Conservation (phyloP, 2,888 invertebrate genomes). For the Nymphalis urticae region DNA sequence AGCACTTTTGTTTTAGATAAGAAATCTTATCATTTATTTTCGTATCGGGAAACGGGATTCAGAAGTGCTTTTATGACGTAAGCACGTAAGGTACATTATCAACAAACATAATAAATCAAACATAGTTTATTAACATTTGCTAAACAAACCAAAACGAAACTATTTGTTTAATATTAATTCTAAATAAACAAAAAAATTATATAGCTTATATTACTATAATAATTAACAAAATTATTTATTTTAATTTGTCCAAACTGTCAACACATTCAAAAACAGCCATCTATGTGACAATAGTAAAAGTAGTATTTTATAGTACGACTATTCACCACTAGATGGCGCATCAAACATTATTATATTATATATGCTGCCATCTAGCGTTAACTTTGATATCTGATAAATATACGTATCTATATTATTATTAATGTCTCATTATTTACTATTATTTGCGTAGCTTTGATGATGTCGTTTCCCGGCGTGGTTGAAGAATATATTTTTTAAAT, state of each 20-base stretch:
- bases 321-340: constrained; percentile 13
- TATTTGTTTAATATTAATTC: no score
- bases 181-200: no score
- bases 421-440: no score
- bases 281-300: background rate
- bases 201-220: no score
- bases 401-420: background rate
- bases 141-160: no score
- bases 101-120: no score
- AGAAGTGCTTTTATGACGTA: constrained; percentile 42
- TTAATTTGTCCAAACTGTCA: no score
- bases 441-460: no score
- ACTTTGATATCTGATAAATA: background rate
- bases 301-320: background rate
- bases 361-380: background rate
- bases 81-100: constrained; percentile 3
- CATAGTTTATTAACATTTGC: no score
- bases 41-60: constrained; percentile 38
- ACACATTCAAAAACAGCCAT: background rate
- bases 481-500: no score
- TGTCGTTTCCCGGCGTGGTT: no score
- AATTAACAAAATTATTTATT: no score
- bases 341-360: background rate
- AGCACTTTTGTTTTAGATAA: constrained; percentile 38
- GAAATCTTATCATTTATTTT: constrained; percentile 40